phyloP scores from a whole-genome alignment of 2,797 vertebrate genomes.

The Spheniscus humboldti region DNA sequence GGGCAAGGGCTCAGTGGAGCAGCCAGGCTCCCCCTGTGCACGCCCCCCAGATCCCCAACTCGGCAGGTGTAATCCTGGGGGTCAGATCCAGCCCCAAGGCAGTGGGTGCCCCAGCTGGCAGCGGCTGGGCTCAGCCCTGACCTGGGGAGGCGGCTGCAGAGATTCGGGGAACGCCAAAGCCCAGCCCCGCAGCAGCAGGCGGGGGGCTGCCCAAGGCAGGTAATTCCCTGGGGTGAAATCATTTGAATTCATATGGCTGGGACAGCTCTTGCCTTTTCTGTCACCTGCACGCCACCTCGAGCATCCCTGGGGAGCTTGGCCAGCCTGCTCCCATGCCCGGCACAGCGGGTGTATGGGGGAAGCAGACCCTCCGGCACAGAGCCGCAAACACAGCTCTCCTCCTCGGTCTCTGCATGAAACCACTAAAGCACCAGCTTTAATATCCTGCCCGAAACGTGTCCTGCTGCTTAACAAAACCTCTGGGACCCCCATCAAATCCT shows the following conservation, averaged over 20 bases:
- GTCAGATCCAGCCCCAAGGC: not conserved
- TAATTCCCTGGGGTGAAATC: not conserved
- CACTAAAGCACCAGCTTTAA: not conserved
- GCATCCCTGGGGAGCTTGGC: not conserved
- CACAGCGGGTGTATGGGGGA: rapidly evolving
- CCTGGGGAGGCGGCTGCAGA: rapidly evolving
- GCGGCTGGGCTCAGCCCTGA: not conserved
- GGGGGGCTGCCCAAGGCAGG: rapidly evolving
- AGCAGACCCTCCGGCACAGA: not conserved
- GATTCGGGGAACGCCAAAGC: rapidly evolving
- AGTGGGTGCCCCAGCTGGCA: rapidly evolving
- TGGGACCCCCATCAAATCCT: not conserved
- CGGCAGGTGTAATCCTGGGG: not conserved
- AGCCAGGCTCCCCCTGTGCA: rapidly evolving
- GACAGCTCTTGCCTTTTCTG: not conserved
- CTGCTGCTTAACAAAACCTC: not conserved
- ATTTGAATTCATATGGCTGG: rapidly evolving
- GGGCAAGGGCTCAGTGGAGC: not conserved
- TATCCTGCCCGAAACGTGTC: not conserved
- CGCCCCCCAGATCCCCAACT: not conserved
- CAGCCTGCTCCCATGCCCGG: rapidly evolving
- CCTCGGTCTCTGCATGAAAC: not conserved
- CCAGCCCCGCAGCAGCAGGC: rapidly evolving
- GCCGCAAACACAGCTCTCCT: rapidly evolving
- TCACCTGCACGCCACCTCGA: rapidly evolving